These are phyloP conservation scores for Grallaria varia DNA, from an alignment of 2,113 vertebrate species.

Conservation along the genomic window DNA sequence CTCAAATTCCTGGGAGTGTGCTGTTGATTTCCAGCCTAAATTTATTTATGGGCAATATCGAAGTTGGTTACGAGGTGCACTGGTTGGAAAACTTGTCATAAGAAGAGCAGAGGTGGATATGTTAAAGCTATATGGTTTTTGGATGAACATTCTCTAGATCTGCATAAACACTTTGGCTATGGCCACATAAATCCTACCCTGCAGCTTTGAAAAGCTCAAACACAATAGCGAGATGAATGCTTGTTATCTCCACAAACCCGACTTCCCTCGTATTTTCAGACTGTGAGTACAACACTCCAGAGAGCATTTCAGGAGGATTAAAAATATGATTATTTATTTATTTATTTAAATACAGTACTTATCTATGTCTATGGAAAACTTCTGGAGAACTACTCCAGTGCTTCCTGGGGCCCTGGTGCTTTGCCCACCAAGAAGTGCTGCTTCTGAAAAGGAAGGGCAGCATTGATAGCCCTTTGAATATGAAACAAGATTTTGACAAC, in stretches of 20 bases:
- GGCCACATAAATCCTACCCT: background rate
- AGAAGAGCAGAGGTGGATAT: background rate
- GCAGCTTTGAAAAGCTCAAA: background rate
- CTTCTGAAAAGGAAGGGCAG: background rate
- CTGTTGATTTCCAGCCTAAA: background rate
- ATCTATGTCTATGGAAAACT: background rate
- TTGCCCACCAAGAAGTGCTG: background rate
- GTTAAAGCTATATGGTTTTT: background rate
- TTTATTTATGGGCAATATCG: background rate
- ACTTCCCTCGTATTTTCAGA: constrained; percentile 21
- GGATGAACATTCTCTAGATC: background rate
- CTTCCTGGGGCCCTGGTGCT: background rate
- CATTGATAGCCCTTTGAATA: background rate
- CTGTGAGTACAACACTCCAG: background rate
- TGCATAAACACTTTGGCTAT: constrained; percentile 47
- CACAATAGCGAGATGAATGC: background rate
- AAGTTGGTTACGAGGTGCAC: background rate
- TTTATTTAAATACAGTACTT: background rate
- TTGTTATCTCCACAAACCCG: background rate
- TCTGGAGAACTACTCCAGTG: background rate
- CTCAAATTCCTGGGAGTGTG: background rate
- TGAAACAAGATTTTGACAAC: background rate
- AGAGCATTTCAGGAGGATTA: background rate
- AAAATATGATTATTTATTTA: too few relatives aligned
- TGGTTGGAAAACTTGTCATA: constrained; percentile 10